phyloP scores from a whole-genome alignment of 2,888 invertebrate genomes.

The Leucozona laternaria region DNA sequence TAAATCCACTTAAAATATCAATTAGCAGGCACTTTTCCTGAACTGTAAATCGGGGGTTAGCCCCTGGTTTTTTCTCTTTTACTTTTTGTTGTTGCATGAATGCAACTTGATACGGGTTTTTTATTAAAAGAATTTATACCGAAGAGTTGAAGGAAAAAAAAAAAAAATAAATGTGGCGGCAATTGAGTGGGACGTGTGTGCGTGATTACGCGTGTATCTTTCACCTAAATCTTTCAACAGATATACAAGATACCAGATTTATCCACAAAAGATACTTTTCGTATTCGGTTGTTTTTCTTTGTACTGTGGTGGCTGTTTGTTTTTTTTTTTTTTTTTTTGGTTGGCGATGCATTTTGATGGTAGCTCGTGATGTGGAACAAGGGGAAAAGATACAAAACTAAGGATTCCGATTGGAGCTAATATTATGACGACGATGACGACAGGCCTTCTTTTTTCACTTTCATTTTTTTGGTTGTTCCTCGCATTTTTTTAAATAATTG shows the following conservation, averaged over 20 bases:
- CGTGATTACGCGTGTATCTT: constrained; percentile 75
- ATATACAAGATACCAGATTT: constrained; percentile 43
- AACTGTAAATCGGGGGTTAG: constrained; percentile 38
- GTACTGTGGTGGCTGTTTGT: constrained; percentile 10
- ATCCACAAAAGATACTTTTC: constrained; percentile 42
- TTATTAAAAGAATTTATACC: not conserved
- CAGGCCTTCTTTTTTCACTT: constrained; percentile 40
- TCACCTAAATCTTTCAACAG: constrained; percentile 74
- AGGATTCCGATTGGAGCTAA: constrained; percentile 19
- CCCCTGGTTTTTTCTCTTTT: not conserved
- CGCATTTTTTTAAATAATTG: constrained; percentile 31
- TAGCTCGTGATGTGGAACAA: constrained; percentile 23
- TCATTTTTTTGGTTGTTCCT: constrained; percentile 31
- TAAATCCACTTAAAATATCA: constrained; percentile 75
- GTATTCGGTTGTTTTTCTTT: not conserved
- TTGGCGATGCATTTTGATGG: constrained; percentile 49
- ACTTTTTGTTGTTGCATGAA: constrained; percentile 22
- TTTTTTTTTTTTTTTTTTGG: not conserved
- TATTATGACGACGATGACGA: constrained; percentile 31
- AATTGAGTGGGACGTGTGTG: constrained; percentile 65
- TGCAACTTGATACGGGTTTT: constrained; percentile 65
- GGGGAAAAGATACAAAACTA: constrained; percentile 23
- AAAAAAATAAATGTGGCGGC: constrained; percentile 25
- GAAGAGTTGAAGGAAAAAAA: not conserved
- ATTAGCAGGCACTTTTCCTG: constrained; percentile 73